A percentile compares a stretch with the other conserved stretches of the same genome.
Evolutionary conservation across 2,797 vertebrate genomes (phyloP).

Genomic region (Nannoperca australis): DNA sequence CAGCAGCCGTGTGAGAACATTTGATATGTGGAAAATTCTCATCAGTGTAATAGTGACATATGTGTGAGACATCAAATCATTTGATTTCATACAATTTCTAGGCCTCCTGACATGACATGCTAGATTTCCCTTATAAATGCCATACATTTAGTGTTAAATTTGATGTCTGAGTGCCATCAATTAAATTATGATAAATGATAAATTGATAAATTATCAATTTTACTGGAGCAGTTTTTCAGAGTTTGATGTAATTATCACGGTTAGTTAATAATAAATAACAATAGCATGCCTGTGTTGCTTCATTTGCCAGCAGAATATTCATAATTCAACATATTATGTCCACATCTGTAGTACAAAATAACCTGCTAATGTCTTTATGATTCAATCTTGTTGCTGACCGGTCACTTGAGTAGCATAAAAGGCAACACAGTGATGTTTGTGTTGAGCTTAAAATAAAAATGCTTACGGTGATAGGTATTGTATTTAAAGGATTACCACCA

Average conservation of each 20-base stretch:
- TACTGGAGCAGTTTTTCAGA: background rate
- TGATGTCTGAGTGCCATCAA: background rate
- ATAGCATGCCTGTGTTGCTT: background rate
- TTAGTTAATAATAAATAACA: background rate
- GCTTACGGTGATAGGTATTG: constrained; percentile 39
- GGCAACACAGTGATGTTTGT: constrained; percentile 6
- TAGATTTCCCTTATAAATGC: background rate
- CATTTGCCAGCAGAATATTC: constrained; percentile 16
- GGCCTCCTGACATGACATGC: background rate
- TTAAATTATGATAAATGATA: background rate
- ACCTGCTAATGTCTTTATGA: constrained; percentile 8
- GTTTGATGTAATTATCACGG: constrained; percentile 19
- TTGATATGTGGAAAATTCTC: constrained; percentile 14
- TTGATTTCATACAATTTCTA: background rate
- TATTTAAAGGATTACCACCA: constrained; percentile 62
- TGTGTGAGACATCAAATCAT: constrained; percentile 11
- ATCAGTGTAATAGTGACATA: constrained; percentile 7
- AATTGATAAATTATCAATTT: background rate
- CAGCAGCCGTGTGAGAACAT: constrained; percentile 63
- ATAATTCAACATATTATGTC: background rate
- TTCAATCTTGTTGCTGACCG: constrained; percentile 6
- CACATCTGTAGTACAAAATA: background rate
- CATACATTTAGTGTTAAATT: background rate
- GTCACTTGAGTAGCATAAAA: constrained; percentile 13
- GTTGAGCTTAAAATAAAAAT: constrained; percentile 49